Evolutionary conservation across 2,888 invertebrate genomes (phyloP), one percentile per base, ranked within the genome.

Genomic region (Cantharis lateralis): DNA sequence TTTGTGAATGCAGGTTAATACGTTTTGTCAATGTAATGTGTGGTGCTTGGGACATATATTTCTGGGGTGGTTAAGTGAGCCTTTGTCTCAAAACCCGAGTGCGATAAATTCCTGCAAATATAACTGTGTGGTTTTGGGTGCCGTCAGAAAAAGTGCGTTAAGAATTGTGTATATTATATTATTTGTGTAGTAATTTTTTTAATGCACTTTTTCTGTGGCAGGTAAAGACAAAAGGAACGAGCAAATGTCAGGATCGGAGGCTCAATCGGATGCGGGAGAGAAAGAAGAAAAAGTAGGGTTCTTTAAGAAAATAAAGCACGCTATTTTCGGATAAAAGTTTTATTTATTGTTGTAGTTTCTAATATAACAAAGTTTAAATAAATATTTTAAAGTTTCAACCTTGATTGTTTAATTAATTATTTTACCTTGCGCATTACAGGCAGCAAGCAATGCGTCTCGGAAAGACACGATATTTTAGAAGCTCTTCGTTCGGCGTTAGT

Each of bases 401-500:
- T 72, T 66, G 24, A 66, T 66, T 66, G 64, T 66, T 66, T 66
- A 66, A 66, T 66, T 66, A 62, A 71, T 66, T 66, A 62, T 70
- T 74, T 70, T 75, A 75, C 78, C 71, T 71, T 78, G 79, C 78
- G 78, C 77, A 77, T 88, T 88, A 80, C 89, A 94, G 94, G 93
- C 87, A 91, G 90, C 82, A 93, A 93, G 88, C 87, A 91, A 81
- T 91, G 91, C 80, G 89, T 91, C 83, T 88, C 89, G 32, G 92
- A 91, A 81, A 91, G 92, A 9, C 88, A 91, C 68, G 88, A 91
- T 77, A 84, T 93, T 81, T 89, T 93, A 81, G 90, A 93, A 79
- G 90, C 92, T 7, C 90, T 94, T 78, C 91, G 91, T 82, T 89
- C 90, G 84, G 93, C 91, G 16, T 86, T 93, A 76, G 89, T 87